These are phyloP conservation scores for Andrena marginata DNA, from an alignment of 2,888 invertebrate species.

Conservation along the genomic window DNA sequence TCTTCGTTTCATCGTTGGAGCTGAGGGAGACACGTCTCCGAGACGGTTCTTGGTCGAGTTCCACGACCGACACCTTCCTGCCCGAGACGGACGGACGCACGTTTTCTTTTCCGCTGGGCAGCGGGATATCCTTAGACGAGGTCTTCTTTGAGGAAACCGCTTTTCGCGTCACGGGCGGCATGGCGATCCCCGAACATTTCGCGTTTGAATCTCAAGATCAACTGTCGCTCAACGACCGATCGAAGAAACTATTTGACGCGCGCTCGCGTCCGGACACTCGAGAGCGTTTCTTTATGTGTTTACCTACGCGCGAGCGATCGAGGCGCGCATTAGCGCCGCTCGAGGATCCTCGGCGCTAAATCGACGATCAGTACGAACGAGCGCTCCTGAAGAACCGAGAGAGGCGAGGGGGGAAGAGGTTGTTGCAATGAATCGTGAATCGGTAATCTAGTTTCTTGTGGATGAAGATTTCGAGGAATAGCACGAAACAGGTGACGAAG, in stretches of 20 bases:
- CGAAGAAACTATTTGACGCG: background rate
- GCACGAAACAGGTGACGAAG: slow-evolving; percentile 63
- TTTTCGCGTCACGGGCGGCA: background rate
- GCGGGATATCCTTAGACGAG: background rate
- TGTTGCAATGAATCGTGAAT: background rate
- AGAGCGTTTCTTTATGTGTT: slow-evolving; percentile 5
- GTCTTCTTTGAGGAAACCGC: background rate
- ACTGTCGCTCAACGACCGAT: background rate
- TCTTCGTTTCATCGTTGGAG: background rate
- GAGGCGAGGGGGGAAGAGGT: background rate
- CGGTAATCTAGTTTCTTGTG: background rate
- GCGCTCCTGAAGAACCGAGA: background rate
- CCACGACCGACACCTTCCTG: background rate
- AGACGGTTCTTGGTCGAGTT: background rate
- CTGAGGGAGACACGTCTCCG: background rate
- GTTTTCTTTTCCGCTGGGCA: slow-evolving; percentile 39
- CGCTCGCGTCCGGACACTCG: slow-evolving; percentile 15
- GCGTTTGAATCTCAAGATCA: background rate
- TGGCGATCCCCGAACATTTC: background rate
- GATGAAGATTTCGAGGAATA: slow-evolving; percentile 65
- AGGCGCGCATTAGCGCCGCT: background rate
- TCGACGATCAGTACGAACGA: background rate
- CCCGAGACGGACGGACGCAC: background rate
- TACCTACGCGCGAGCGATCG: slow-evolving; percentile 9
- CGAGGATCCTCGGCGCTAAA: background rate